These are phyloP conservation scores for Eumeta japonica DNA, from an alignment of 1,140 invertebrate genomes.

Conservation along the genomic window DNA sequence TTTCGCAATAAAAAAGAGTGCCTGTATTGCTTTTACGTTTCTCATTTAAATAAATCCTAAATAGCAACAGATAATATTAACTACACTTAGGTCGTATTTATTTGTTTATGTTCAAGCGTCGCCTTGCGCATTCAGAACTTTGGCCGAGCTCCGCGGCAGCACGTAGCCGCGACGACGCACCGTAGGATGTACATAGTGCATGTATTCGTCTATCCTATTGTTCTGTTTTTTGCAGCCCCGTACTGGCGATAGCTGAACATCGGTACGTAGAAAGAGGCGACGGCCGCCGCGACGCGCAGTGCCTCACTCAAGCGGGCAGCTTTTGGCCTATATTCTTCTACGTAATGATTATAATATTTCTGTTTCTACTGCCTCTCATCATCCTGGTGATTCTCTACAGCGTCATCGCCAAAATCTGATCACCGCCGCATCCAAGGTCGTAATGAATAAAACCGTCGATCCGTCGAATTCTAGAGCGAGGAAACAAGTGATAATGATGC, in stretches of 20 bases:
- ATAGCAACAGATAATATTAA: too few species aligned
- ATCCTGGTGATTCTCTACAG: constrained; percentile 75
- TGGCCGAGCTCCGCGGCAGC: too few species aligned
- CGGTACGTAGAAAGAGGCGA: constrained; percentile 56
- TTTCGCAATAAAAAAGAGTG: too few species aligned
- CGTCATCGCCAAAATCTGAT: constrained; percentile 75
- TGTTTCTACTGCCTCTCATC: constrained; percentile 75
- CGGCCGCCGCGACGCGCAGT: constrained; percentile 59
- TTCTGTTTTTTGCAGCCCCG: constrained; percentile 60
- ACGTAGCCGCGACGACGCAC: too few species aligned
- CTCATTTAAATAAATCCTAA: too few species aligned
- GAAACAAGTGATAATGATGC: constrained; percentile 76
- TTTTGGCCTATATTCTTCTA: constrained; percentile 73
- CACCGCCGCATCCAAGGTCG: constrained; percentile 61
- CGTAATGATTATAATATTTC: constrained; percentile 67
- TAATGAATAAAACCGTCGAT: constrained; percentile 62
- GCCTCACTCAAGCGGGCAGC: constrained; percentile 66
- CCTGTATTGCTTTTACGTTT: too few species aligned
- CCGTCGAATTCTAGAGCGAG: constrained; percentile 63
- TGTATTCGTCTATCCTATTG: not conserved
- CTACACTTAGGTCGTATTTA: too few species aligned
- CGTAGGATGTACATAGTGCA: not conserved
- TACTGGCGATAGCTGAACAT: constrained; percentile 65
- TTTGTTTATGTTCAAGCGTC: too few species aligned
- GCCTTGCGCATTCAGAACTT: too few species aligned